Evolutionary conservation across 2,888 invertebrate genomes (phyloP).

Genomic region (Miltochrista miniata): DNA sequence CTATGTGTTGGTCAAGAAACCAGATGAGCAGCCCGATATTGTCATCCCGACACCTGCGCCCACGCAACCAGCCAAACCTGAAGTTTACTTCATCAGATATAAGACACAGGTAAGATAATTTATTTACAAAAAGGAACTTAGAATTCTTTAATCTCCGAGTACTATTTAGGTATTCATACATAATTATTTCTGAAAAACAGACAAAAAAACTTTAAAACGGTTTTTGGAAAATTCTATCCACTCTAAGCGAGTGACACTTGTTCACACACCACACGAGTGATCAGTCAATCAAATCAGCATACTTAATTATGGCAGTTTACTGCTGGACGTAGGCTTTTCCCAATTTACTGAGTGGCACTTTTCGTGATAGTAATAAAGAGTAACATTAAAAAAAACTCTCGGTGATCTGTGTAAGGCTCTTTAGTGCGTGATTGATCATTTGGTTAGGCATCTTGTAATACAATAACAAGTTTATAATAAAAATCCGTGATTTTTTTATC

Average conservation of each 20-base stretch:
- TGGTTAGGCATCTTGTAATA: neutral
- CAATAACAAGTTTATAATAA: neutral
- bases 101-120: slow-evolving; percentile 87
- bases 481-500: too few species aligned
- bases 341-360: too few species aligned
- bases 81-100: slow-evolving; percentile 96
- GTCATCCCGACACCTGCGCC: slow-evolving; percentile 91
- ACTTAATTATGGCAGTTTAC: too few species aligned
- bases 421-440: too few species aligned
- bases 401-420: neutral
- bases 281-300: too few species aligned
- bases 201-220: too few species aligned
- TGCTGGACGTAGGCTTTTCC: too few species aligned
- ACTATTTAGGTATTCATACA: too few species aligned
- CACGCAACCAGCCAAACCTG: slow-evolving; percentile 94
- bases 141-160: neutral
- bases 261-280: too few species aligned
- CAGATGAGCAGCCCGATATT: slow-evolving; percentile 92
- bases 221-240: too few species aligned
- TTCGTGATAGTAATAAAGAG: neutral
- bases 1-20: slow-evolving; percentile 94
- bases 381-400: neutral
- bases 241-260: too few species aligned
- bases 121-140: neutral
- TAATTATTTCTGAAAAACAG: too few species aligned